Base-by-base conservation (phyloP, 1,140 invertebrate genomes). In the Drosophila aff. region DNA sequence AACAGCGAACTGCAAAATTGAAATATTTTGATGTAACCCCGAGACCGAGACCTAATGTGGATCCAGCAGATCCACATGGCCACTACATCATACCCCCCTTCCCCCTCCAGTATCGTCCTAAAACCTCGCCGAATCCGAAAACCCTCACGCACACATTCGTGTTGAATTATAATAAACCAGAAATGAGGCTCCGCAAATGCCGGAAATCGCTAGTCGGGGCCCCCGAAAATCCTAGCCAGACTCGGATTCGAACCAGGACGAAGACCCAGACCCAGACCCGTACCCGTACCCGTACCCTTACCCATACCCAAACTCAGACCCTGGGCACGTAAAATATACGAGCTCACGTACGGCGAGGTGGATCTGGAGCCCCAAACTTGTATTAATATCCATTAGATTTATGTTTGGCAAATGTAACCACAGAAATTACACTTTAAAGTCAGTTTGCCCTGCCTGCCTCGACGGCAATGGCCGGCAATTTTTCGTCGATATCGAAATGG, bases 371-470 rank as follows among this genome's bases (percentile, higher is more conserved):
- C 60, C 71, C 73, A 65, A 90, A 81, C 81, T 90, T 81, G 84
- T 90, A 90, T 89, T 90, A 89, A 89, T 89, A 89, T 89, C 84
- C 85, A 89, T 89, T 89, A 89, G 85, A 89, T 89, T 89, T 89
- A 89, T 89, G 84, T 81, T 81, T 84, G 79, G 85, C 84, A 89
- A 89, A 89, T 89, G 85, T 90, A 89, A 85, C 84, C 85, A 85
- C 78, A 85, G 81, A 89, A 89, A 90, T 89, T 89, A 90, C 85
- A 81, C 85, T 89, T 89, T 89, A 89, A 89, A 89, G 62, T 73
- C 81, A 55, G 55, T 46, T 55, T 26, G 46, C 38, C 5, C 43
- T 21, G 43, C n/a, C 43, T 9, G 28, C 33, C 26, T 41, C 26
- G 49, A 28, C 50, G 36, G n/a, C 76, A 87, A 76, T 74, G 66